Conservation (phyloP, 2,113 vertebrate genomes). For the Heloderma charlesbogerti region DNA sequence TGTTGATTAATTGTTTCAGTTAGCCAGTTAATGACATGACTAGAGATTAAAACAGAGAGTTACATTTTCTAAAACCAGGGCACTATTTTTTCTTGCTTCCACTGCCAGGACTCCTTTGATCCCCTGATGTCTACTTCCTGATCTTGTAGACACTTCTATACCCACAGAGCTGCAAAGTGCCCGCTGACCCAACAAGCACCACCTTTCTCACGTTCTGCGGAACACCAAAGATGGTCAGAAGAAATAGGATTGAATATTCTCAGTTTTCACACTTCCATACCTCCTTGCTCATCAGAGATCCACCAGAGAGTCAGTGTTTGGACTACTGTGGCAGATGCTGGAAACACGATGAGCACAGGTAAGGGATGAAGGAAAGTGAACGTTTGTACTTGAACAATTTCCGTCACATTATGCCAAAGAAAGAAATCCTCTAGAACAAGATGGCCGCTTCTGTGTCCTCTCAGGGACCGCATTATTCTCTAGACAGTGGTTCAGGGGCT, state of each 20-base stretch:
- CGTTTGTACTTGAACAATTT: background rate
- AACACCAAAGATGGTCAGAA: background rate
- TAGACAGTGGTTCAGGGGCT: background rate
- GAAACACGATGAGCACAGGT: background rate
- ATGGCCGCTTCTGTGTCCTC: background rate
- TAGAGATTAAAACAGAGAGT: background rate
- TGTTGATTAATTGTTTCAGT: background rate
- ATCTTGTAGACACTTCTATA: background rate
- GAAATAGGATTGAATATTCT: background rate
- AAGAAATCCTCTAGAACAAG: background rate
- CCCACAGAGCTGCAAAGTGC: background rate
- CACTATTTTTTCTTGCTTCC: background rate
- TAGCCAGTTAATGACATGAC: background rate
- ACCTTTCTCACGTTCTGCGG: too few relatives aligned
- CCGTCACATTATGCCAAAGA: background rate
- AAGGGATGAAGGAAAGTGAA: background rate
- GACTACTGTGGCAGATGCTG: background rate
- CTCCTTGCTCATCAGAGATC: background rate
- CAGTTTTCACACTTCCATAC: background rate
- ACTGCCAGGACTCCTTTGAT: background rate
- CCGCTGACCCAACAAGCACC: background rate
- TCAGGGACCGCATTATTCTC: background rate
- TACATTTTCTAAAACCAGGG: background rate
- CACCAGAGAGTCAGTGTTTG: background rate
- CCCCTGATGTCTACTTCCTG: background rate